phyloP scores from a whole-genome alignment of 2,888 invertebrate species.

The Cantharis nigra region DNA sequence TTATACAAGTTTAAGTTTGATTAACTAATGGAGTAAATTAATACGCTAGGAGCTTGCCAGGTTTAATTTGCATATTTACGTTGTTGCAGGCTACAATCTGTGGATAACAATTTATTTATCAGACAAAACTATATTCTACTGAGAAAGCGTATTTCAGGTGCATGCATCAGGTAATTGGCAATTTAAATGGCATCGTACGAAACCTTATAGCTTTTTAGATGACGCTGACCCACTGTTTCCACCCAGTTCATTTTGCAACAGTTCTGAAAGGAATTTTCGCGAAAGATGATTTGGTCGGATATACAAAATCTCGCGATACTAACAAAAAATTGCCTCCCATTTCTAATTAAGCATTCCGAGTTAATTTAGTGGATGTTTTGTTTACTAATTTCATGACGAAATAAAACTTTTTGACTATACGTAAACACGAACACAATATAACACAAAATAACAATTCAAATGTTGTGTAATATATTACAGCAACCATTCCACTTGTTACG shows the following conservation, averaged over 20 bases:
- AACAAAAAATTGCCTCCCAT: not conserved
- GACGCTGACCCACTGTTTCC: constrained; percentile 19
- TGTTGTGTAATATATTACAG: constrained; percentile 25
- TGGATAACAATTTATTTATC: constrained; percentile 25
- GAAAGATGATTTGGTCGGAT: not conserved
- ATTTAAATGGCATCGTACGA: constrained; percentile 40
- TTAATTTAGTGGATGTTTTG: not conserved
- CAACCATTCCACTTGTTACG: constrained; percentile 33
- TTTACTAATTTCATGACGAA: not conserved
- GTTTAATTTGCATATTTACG: constrained; percentile 21
- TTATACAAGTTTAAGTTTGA: not conserved
- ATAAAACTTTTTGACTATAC: not conserved
- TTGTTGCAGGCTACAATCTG: constrained; percentile 5
- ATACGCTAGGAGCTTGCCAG: not conserved
- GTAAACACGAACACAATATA: not conserved
- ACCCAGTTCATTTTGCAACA: constrained; percentile 10
- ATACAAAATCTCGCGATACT: not conserved
- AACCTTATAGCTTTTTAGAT: constrained; percentile 35
- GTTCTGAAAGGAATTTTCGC: constrained; percentile 2
- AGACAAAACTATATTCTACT: constrained; percentile 9
- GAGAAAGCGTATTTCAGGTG: constrained; percentile 34
- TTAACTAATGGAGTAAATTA: not conserved
- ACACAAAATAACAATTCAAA: constrained; percentile 3
- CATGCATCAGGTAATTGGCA: constrained; percentile 42
- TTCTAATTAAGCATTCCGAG: not conserved